Base-by-base conservation (phyloP, 2,888 invertebrate genomes). In the Anaspis maculata region DNA sequence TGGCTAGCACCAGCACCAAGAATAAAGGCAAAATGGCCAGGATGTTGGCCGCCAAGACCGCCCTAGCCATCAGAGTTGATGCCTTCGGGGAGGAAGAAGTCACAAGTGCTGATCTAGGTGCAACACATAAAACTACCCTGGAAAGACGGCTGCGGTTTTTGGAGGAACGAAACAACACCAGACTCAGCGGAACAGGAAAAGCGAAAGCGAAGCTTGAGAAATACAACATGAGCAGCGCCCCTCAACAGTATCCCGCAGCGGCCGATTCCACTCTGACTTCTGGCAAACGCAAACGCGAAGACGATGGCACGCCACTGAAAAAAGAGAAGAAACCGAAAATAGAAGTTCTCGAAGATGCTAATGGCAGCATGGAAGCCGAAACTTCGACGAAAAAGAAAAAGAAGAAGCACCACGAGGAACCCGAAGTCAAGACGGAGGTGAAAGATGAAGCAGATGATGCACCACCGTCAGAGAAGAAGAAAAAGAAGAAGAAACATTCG, bases 41-140 rank as follows among this genome's bases (percentile, higher is more conserved):
- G 51, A 97, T 96, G 79, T 69, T 99, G 49, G 97, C 98, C 1
- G 95, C 97, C 0, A 99, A 99, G 64, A 86, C 94, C 0, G 77
- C 97, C 0, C 64, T 99, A 16, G 91, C 91, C 0, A 87, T 89
- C 0, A 77, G 98, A 51, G 85, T 92, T 1, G 98, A 99, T 65
- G 98, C 98, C 0, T 77, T 98, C 12, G 95, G 95, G 1, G 97
- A 98, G 60, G 92, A 90, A 23, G 77, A 76, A 1, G n/a, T n/a
- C n/a, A n/a, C n/a, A n/a, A 40, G 30, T 22, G 81, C 83, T 49
- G 88, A 89, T 42, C 66, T 97, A 14, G 97, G 97, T 3, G 79
- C 84, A 1, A 87, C 86, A 52, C 90, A 94, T 59, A 84, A 86
- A 58, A 90, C 86, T 0, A 91, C 87, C 59, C 64, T 98, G 34